Base-by-base conservation (phyloP, 2,888 invertebrate genomes). In the Microplitis deprimator region DNA sequence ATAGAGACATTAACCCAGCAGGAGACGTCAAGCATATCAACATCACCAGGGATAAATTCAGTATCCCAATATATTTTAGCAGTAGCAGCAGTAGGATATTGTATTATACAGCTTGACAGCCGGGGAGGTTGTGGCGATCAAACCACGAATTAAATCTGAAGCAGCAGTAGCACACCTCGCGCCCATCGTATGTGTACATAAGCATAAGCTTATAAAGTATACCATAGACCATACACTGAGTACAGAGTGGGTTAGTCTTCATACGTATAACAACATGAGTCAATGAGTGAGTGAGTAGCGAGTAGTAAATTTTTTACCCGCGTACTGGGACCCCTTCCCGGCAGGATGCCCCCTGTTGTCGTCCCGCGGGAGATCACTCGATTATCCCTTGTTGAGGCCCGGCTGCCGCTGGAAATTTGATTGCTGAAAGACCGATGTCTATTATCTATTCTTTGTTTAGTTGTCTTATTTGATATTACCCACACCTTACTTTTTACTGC, bases 141-240 rank as follows among this genome's bases (percentile, higher is more conserved):
- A 84, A 87, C 88, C 87, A 86, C 88, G 84, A 88, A 89, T 89
- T 89, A 86, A 89, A 88, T 88, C 84, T 85, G 85, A 84, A 82
- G 65, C 83, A 80, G 81, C 8, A 50, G 50, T 62, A 16, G 62
- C 29, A 29, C 83, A 84, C 82, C 85, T 85, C 84, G 85, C 85
- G 85, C 86, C 85, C 84, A 79, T 80, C 82, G 79, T 80, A 83
- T 83, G 83, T 82, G 82, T 81, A 81, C 79, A 82, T 83, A 81
- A 83, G 85, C 81, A 50, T 50, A 50, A 50, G 13, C 10, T 13
- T 13, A 6, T 5, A 50, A 50, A 50, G 50, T 50, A 50, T 50
- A 13, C 8, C 13, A 13, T 50, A 50, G 13, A 13, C 8, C 13
- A 10, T 8, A n/a, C n/a, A n/a, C n/a, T n/a, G n/a, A 50, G 70